A percentile compares a stretch with the other conserved stretches of the same genome.
phyloP scores from a whole-genome alignment of 2,113 vertebrate genomes.

The Spilogale gracilis region DNA sequence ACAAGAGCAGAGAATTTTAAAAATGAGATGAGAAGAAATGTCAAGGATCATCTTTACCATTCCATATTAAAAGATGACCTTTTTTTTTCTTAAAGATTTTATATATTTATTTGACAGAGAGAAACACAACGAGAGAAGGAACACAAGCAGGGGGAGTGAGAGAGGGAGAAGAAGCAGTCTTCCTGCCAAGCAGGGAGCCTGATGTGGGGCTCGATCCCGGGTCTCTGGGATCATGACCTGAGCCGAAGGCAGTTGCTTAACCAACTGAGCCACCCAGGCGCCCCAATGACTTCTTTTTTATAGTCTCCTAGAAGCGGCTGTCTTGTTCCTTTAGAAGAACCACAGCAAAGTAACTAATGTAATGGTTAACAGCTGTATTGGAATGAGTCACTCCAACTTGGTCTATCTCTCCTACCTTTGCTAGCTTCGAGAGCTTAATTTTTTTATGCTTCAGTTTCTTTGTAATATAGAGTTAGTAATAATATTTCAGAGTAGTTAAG shows the following conservation, averaged over 20 bases:
- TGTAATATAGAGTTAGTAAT: conserved; percentile 32
- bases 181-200: too few species aligned
- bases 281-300: not conserved
- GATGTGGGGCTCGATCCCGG: too few species aligned
- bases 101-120: too few species aligned
- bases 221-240: too few species aligned
- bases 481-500: not conserved
- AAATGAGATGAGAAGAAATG: conserved; percentile 9
- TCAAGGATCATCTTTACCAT: not conserved
- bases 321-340: not conserved
- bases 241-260: too few species aligned
- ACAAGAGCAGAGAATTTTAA: conserved; percentile 19
- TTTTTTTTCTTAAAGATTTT: too few species aligned
- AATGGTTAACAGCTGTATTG: not conserved
- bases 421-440: not conserved
- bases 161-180: too few species aligned
- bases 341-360: not conserved
- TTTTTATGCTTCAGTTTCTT: conserved; percentile 26
- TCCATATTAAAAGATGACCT: conserved; percentile 28
- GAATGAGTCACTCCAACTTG: not conserved
- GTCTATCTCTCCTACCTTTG: not conserved
- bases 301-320: not conserved
- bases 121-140: too few species aligned
- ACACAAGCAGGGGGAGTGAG: too few species aligned
- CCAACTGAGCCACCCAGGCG: too few species aligned